These are phyloP conservation scores for Pegoplata infirma DNA, from an alignment of 2,888 invertebrate species.

Conservation along the genomic window DNA sequence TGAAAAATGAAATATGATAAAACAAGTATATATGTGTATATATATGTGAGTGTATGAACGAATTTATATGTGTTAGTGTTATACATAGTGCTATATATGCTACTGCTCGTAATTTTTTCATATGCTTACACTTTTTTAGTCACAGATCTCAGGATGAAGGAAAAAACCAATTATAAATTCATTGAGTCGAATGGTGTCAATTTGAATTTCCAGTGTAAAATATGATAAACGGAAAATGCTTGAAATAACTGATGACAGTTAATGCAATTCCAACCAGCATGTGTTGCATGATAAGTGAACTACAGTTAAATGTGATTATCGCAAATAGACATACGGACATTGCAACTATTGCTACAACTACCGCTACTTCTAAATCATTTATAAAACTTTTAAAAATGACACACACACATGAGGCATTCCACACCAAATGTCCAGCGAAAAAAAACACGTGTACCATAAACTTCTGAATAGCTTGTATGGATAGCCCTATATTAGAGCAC, in stretches of 20 bases:
- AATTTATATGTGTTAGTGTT: not conserved
- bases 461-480: too few species aligned
- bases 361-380: too few species aligned
- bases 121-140: slow-evolving; percentile 7
- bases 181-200: slow-evolving; percentile 60
- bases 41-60: too few species aligned
- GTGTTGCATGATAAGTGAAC: slow-evolving; percentile 50
- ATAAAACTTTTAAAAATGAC: too few species aligned
- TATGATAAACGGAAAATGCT: slow-evolving; percentile 40
- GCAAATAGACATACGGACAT: not conserved
- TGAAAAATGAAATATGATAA: slow-evolving; percentile 37
- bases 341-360: not conserved
- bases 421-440: not conserved
- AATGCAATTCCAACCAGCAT: slow-evolving; percentile 44
- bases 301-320: slow-evolving; percentile 50
- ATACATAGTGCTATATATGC: not conserved
- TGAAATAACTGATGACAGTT: slow-evolving; percentile 47
- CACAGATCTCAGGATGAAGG: not conserved
- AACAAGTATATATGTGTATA: too few species aligned
- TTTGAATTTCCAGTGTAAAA: slow-evolving; percentile 47
- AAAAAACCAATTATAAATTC: slow-evolving; percentile 59
- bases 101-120: not conserved
- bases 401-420: not conserved
- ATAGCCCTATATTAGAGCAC: too few species aligned
- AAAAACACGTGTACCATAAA: too few species aligned